Conservation (phyloP, 2,113 vertebrate genomes). For the Desmodus rotundus region DNA sequence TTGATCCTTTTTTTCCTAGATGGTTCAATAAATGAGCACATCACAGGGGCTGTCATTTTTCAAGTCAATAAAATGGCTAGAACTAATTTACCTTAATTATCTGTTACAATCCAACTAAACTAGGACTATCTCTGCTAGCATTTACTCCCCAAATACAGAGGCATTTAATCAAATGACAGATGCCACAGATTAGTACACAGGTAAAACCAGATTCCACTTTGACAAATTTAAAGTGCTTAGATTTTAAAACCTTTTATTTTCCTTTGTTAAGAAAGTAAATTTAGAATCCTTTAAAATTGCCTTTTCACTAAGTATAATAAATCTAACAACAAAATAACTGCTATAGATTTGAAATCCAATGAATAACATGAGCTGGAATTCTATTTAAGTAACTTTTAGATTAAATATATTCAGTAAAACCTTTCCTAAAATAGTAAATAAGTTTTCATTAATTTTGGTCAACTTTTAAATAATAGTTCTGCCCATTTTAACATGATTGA, state of each 20-base stretch:
- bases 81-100: conserved; percentile 68
- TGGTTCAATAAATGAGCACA: conserved; percentile 36
- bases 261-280: conserved; percentile 14
- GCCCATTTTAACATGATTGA: neutral
- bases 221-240: conserved; percentile 39
- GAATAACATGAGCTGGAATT: neutral
- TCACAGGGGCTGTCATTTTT: conserved; percentile 54
- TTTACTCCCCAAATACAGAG: conserved; percentile 35
- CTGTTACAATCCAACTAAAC: conserved; percentile 64
- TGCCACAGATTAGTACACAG: conserved; percentile 32
- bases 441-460: neutral
- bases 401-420: neutral
- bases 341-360: neutral
- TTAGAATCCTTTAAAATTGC: neutral
- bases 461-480: neutral
- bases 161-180: conserved; percentile 56
- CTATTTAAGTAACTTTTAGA: neutral
- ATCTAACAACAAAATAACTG: conserved; percentile 20
- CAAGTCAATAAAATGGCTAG: conserved; percentile 56
- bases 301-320: conserved; percentile 21
- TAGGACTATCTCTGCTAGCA: conserved; percentile 31
- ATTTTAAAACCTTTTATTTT: conserved; percentile 43
- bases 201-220: conserved; percentile 37
- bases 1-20: conserved; percentile 53
- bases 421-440: neutral